Evolutionary conservation across 2,888 invertebrate genomes (phyloP).

Genomic region (Lathronympha strigana): DNA sequence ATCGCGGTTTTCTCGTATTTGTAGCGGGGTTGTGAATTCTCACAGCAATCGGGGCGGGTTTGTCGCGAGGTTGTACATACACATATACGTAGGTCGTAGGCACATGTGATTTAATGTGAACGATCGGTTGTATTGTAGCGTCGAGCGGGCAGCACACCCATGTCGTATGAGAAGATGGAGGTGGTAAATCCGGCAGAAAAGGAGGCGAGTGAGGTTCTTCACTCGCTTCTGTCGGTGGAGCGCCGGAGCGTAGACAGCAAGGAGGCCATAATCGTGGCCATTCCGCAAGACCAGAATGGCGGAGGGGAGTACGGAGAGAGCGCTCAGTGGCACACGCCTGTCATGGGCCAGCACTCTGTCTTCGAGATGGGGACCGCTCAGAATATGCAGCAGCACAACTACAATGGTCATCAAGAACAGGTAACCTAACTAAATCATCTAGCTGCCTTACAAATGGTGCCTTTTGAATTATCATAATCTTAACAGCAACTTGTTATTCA

Average conservation of each 20-base stretch:
- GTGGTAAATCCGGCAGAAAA: conserved; percentile 87
- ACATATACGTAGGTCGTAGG: conserved; percentile 71
- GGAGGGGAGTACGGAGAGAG: conserved; percentile 80
- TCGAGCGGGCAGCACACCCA: conserved; percentile 61
- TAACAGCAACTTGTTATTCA: conserved; percentile 13
- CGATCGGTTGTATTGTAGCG: conserved; percentile 72
- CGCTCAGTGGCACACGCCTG: conserved; percentile 87
- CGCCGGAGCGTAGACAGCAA: conserved; percentile 85
- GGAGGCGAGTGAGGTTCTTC: conserved; percentile 88
- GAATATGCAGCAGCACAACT: conserved; percentile 76
- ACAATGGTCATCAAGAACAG: conserved; percentile 81
- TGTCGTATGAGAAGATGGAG: conserved; percentile 85
- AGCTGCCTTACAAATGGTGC: not conserved
- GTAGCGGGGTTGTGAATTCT: conserved; percentile 62
- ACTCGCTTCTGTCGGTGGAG: conserved; percentile 87
- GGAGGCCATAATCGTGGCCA: conserved; percentile 79
- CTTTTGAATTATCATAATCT: not conserved
- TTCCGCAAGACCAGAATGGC: conserved; percentile 75
- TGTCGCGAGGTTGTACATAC: conserved; percentile 73
- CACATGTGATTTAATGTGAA: conserved; percentile 80
- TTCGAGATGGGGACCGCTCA: conserved; percentile 74
- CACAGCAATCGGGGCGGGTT: conserved; percentile 72
- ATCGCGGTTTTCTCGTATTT: conserved; percentile 79
- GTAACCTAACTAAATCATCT: conserved; percentile 49
- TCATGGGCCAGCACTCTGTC: conserved; percentile 82